A percentile compares a stretch with the other conserved stretches of the same genome.
Evolutionary conservation across 1,140 invertebrate genomes (phyloP).

Genomic region (Episyrphus balteatus): DNA sequence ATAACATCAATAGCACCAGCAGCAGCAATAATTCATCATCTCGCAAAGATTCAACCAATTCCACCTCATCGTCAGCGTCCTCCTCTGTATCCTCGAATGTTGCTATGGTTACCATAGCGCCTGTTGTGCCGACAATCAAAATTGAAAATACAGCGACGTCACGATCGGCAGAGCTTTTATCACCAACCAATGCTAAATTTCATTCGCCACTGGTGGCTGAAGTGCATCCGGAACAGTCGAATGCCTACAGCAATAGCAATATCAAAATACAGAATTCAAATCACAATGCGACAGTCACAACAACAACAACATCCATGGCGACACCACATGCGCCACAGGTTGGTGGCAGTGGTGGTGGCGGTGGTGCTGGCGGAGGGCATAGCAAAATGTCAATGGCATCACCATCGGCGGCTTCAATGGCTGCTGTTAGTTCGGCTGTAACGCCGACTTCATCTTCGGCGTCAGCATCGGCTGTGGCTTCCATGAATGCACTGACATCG

Average conservation of each 20-base stretch:
- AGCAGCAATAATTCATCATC: neutral
- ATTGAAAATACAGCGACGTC: constrained; percentile 9
- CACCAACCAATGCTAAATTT: constrained; percentile 26
- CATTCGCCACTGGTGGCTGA: constrained; percentile 36
- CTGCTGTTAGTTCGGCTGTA: constrained; percentile 26
- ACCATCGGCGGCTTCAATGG: constrained; percentile 36
- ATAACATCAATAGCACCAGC: neutral
- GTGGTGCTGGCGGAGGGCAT: constrained; percentile 8
- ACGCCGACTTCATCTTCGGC: constrained; percentile 2
- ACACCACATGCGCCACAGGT: constrained; percentile 28
- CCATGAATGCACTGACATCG: constrained; percentile 8
- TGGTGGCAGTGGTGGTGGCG: constrained; percentile 24
- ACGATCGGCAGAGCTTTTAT: constrained; percentile 22
- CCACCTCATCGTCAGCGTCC: neutral
- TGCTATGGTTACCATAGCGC: too few species aligned
- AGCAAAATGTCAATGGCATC: constrained; percentile 8
- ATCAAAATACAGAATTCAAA: constrained; percentile 9
- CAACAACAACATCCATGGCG: constrained; percentile 21
- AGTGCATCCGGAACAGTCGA: constrained; percentile 38
- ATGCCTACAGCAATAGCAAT: constrained; percentile 24
- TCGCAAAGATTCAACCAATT: neutral
- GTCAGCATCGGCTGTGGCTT: constrained; percentile 9
- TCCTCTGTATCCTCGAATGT: neutral
- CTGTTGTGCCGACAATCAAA: neutral
- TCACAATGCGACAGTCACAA: constrained; percentile 8